Evolutionary conservation across 1,140 invertebrate species (phyloP), one percentile per base, ranked within the genome.

Genomic region (Zaprionus tsacasi): DNA sequence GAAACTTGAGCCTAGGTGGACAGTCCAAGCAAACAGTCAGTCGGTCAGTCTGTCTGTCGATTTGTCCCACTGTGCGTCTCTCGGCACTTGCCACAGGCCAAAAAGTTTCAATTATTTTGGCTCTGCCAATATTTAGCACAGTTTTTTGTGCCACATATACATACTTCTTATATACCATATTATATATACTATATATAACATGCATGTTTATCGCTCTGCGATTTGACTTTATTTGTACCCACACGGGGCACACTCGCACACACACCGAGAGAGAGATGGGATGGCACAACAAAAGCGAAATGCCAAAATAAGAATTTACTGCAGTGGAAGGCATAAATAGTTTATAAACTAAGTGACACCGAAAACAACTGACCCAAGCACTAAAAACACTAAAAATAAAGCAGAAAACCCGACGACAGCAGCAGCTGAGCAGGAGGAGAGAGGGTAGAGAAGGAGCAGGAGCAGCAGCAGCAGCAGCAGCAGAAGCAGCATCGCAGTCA

Each of bases 311-410:
- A 78, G 79, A 81, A 81, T 81, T 81, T 81, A 81, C 79, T 81
- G 76, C 79, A 81, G 79, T 81, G 76, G 76, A 81, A 76, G 76
- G 76, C 76, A 81, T 81, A 81, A 81, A 81, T 81, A 81, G 79
- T 81, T 81, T 79, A 81, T 81, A 81, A 81, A 81, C 79, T 81
- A 81, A 81, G 79, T 81, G 79, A 81, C 79, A 81, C 76, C 79
- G 72, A 81, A 81, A 81, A 78, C 79, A 81, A 81, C 76, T 81
- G 79, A 81, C 79, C 79, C 79, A 81, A 80, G 78, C 76, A 76
- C 76, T 78, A 78, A 81, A 79, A 81, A 81, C 71, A 79, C 76
- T 80, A 78, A 78, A 80, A 80, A 80, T 79, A 79, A 79, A 74
- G 59, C 75, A 79, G 60, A 73, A 76, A 68, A 73, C 55, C 56